Evolutionary conservation across 2,113 vertebrate species (phyloP).

Genomic region (Lepus timidus): DNA sequence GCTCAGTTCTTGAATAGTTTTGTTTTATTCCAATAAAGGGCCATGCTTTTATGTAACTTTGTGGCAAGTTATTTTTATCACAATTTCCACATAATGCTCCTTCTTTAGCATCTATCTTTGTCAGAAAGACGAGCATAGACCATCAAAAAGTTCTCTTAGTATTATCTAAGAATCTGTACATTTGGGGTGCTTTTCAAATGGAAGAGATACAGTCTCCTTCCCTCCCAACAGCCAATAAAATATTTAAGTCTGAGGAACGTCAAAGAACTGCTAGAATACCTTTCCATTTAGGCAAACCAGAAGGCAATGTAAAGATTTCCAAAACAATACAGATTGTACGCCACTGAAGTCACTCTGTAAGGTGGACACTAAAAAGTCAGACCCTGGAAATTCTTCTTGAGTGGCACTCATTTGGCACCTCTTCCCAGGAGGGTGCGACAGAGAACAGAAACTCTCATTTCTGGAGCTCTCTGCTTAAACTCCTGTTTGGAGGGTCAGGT

Average conservation of each 20-base stretch:
- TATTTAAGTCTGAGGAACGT: not conserved
- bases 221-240: not conserved
- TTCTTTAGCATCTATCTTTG: not conserved
- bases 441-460: not conserved
- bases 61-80: not conserved
- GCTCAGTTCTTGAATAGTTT: constrained; percentile 38
- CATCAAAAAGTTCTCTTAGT: not conserved
- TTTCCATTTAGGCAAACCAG: constrained; percentile 33
- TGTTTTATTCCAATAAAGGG: constrained; percentile 32
- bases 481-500: not conserved
- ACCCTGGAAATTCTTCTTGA: not conserved
- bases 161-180: not conserved
- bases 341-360: not conserved
- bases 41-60: not conserved
- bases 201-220: not conserved
- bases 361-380: not conserved
- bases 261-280: not conserved
- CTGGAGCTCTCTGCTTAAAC: not conserved
- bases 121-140: not conserved
- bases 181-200: constrained; percentile 5
- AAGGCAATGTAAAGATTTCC: not conserved
- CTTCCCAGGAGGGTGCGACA: not conserved
- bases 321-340: not conserved
- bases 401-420: not conserved
- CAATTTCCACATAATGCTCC: not conserved